Conservation (phyloP, 2,888 invertebrate genomes). For the Brenthis ino region DNA sequence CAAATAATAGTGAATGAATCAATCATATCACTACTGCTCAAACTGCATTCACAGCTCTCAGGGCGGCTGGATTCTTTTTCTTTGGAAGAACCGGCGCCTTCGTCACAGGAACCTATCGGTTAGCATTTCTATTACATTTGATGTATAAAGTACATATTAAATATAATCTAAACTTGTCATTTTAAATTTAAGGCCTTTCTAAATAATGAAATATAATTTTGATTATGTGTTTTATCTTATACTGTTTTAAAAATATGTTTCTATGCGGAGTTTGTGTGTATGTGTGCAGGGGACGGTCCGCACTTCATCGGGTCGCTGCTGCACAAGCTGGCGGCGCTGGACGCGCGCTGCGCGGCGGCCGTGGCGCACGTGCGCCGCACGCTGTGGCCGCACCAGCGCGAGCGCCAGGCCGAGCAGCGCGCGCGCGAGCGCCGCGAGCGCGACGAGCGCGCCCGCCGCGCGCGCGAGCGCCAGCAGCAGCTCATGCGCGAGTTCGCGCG, state of each 20-base stretch:
- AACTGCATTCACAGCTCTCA: constrained; percentile 94
- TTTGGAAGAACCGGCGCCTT: constrained; percentile 75
- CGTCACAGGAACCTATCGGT: constrained; percentile 63
- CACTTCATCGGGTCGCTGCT: constrained; percentile 92
- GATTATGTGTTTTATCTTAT: too few species aligned
- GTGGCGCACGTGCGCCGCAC: constrained; percentile 87
- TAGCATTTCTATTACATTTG: constrained; percentile 25
- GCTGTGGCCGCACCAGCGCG: constrained; percentile 92
- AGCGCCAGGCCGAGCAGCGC: constrained; percentile 89
- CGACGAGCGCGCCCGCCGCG: constrained; percentile 91
- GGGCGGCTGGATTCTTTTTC: constrained; percentile 92
- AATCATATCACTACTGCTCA: constrained; percentile 93
- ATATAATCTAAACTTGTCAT: neutral
- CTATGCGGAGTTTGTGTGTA: too few species aligned
- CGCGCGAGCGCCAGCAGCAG: constrained; percentile 94
- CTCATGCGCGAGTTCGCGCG: constrained; percentile 96
- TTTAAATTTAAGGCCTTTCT: neutral
- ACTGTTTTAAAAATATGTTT: too few species aligned
- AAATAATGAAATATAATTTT: neutral
- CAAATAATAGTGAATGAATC: constrained; percentile 90
- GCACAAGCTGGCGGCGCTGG: constrained; percentile 87
- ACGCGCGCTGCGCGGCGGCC: constrained; percentile 86
- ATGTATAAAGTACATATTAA: too few species aligned
- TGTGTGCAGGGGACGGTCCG: constrained; percentile 89
- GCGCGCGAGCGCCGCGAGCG: constrained; percentile 87